These are phyloP conservation scores for Cheumatopsyche charites DNA, from an alignment of 1,140 invertebrate species.

Conservation along the genomic window DNA sequence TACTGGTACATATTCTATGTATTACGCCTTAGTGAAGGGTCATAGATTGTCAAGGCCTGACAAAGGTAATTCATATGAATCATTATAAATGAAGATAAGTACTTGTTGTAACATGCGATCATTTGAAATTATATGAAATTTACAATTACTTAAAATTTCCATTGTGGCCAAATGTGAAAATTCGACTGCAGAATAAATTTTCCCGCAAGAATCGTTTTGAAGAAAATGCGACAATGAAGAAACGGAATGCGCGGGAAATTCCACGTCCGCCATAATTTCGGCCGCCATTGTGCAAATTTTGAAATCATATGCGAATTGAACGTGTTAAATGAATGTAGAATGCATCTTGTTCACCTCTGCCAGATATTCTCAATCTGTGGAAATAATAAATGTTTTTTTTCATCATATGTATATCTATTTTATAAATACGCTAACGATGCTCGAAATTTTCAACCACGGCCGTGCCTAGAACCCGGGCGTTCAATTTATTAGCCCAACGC, in stretches of 20 bases:
- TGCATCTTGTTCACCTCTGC: conserved; percentile 24
- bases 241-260: conserved; percentile 12
- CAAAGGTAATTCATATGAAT: no score
- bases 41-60: no score
- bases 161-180: not conserved
- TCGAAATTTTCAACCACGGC: no score
- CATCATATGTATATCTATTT: no score
- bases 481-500: no score
- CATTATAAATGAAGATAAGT: no score
- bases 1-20: no score
- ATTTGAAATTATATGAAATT: no score
- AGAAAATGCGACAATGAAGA: not conserved
- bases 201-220: not conserved
- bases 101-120: not conserved
- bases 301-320: conserved; percentile 34
- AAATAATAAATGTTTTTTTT: no score
- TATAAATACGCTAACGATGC: no score
- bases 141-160: not conserved
- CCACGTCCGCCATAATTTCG: conserved; percentile 29
- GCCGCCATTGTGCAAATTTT: conserved; percentile 31
- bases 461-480: no score
- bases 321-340: conserved; percentile 16
- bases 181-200: conserved; percentile 3
- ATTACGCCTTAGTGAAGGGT: no score
- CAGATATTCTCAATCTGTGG: conserved; percentile 2